Base-by-base conservation (phyloP, 2,113 vertebrate species). In the Syngnathus floridae region DNA sequence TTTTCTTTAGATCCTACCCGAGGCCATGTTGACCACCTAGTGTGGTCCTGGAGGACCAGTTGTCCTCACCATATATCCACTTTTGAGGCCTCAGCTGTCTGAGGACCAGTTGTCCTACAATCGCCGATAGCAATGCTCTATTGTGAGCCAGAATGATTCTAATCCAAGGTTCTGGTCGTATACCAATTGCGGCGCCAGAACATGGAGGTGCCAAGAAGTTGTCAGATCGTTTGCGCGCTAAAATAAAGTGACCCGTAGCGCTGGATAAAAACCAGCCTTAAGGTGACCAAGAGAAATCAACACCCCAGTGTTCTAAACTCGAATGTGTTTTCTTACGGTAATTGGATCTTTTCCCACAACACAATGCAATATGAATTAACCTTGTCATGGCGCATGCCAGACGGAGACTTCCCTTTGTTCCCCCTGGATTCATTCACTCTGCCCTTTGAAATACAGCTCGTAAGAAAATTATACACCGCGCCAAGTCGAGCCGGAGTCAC, bases 381-480 rank as follows among this genome's bases (percentile, higher is more conserved):
- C 81, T 81, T 73, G 80, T 77, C 38, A 2, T 62, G 71, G 72
- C 66, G 62, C 21, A 64, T 22, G 74, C 71, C 73, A 74, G 74
- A 64, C 59, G 16, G 52, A 64, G 62, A 68, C 52, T 40, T 69
- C 62, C 69, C 78, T 85, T 84, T 85, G 83, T 84, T 88, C 81
- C 67, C 48, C 63, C 60, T 69, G 70, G 65, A 70, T 73, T 76
- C 72, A 67, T 76, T 80, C 31, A 65, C 76, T 71, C 67, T 63
- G 62, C 48, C 66, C 70, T 77, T 85, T 81, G 80, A 87, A 89
- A 87, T 76, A 73, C 82, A 55, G 71, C 56, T 11, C 35, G 40
- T 80, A 76, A 80, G 83, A 88, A 31, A 88, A 90, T 87, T 78
- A 85, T 86, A 84, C 84, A 73, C 77, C 65, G 79, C 86, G 76